A percentile compares a stretch with the other conserved stretches of the same genome.
phyloP scores from a whole-genome alignment of 2,797 vertebrate genomes.

The Champsocephalus esox region DNA sequence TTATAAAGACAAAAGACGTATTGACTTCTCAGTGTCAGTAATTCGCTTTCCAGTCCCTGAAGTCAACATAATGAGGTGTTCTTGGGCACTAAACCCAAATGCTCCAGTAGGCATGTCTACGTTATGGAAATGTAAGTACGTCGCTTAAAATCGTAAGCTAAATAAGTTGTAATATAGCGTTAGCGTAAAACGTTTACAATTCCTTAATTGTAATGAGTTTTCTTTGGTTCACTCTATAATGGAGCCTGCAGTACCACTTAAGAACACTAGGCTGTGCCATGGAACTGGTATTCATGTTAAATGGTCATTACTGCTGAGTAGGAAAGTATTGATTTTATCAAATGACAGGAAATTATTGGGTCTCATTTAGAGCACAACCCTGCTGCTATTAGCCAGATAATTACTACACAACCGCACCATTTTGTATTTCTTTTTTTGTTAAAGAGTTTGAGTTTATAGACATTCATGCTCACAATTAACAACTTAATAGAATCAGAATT shows the following conservation, averaged over 20 bases:
- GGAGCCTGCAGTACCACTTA: not conserved
- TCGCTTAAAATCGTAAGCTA: too few species aligned
- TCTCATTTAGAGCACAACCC: not conserved
- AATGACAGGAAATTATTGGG: not conserved
- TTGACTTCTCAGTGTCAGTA: fast-evolving
- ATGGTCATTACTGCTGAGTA: not conserved
- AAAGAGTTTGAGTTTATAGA: too few species aligned
- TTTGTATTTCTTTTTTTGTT: too few species aligned
- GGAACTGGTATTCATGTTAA: constrained; percentile 12
- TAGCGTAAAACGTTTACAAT: too few species aligned
- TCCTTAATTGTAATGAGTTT: not conserved
- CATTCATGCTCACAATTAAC: too few species aligned
- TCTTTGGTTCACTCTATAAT: fast-evolving
- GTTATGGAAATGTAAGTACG: too few species aligned
- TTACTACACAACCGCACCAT: not conserved
- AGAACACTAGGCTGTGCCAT: not conserved
- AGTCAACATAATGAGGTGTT: too few species aligned
- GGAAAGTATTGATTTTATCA: not conserved
- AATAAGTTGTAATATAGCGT: too few species aligned
- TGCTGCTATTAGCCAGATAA: not conserved
- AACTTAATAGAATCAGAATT: too few species aligned
- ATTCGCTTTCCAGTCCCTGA: too few species aligned
- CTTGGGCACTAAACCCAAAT: too few species aligned
- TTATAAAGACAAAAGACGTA: not conserved
- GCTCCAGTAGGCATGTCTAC: too few species aligned